Percentiles rank a stretch among this genome's conserved stretches.
These are phyloP conservation scores for Crioceris asparagi DNA, from an alignment of 2,888 invertebrate species.

Conservation along the genomic window DNA sequence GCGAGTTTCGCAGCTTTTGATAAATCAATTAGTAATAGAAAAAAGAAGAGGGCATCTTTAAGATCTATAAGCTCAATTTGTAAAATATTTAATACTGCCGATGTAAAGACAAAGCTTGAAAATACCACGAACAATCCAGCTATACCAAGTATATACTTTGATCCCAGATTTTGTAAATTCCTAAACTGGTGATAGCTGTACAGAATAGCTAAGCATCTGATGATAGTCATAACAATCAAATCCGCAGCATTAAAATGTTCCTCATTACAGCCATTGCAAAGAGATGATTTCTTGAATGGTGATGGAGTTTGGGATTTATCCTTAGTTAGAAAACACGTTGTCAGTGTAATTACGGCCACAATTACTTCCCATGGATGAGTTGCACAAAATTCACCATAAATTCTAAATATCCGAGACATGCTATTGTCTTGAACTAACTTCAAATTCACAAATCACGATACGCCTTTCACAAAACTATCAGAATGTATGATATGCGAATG, in stretches of 20 bases:
- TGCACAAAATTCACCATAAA: slow-evolving; percentile 81
- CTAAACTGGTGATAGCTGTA: slow-evolving; percentile 89
- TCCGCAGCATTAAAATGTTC: slow-evolving; percentile 72
- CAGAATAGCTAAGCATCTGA: slow-evolving; percentile 78
- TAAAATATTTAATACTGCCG: slow-evolving; percentile 77
- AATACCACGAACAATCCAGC: slow-evolving; percentile 86
- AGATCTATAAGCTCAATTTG: slow-evolving; percentile 78
- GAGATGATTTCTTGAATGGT: slow-evolving; percentile 21
- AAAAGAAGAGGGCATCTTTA: slow-evolving; percentile 86
- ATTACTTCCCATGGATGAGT: slow-evolving; percentile 91
- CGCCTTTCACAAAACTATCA: too few species aligned
- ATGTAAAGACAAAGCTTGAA: slow-evolving; percentile 86
- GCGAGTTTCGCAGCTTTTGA: slow-evolving; percentile 84
- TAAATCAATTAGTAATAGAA: slow-evolving; percentile 81
- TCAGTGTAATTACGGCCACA: slow-evolving; percentile 67
- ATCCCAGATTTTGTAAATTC: slow-evolving; percentile 76
- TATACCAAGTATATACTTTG: slow-evolving; percentile 72
- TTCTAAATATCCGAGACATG: slow-evolving; percentile 55
- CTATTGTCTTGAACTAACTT: too few species aligned
- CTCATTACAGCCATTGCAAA: slow-evolving; percentile 25
- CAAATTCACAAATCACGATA: too few species aligned
- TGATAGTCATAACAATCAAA: slow-evolving; percentile 81
- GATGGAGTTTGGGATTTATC: slow-evolving; percentile 40
- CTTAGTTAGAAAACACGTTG: slow-evolving; percentile 67
- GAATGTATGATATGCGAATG: too few species aligned